Evolutionary conservation across 2,797 vertebrate genomes (phyloP).

Genomic region (Coracias cyanogaster): DNA sequence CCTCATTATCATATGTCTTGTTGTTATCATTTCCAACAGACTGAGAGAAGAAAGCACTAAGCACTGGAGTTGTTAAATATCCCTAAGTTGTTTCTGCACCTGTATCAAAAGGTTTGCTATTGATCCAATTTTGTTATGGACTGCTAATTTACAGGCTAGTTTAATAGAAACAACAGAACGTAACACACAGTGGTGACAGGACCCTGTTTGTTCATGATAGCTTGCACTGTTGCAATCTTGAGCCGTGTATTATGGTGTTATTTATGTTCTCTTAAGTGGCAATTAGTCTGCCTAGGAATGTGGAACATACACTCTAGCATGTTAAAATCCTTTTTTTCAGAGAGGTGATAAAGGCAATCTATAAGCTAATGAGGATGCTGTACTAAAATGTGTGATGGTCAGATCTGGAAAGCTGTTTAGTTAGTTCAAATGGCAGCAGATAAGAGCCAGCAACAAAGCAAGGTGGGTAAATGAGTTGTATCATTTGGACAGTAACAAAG

Average conservation of each 20-base stretch:
- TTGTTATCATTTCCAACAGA: background rate
- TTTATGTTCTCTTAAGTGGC: background rate
- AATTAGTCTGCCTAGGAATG: conserved; percentile 11
- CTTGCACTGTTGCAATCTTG: background rate
- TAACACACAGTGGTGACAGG: background rate
- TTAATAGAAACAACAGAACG: background rate
- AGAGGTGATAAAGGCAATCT: background rate
- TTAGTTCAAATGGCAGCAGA: background rate
- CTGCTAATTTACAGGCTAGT: background rate
- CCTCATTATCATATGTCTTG: background rate
- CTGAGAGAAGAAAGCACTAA: background rate
- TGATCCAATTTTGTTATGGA: background rate
- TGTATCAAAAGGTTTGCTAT: background rate
- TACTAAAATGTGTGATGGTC: background rate
- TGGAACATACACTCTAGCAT: background rate
- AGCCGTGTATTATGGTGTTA: background rate
- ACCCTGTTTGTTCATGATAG: background rate
- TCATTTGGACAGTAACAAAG: background rate
- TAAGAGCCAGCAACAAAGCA: background rate
- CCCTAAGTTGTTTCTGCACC: background rate
- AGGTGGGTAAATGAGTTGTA: background rate
- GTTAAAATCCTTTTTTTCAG: background rate
- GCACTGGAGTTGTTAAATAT: background rate
- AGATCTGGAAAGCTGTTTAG: background rate
- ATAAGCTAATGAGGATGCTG: background rate